Evolutionary conservation across 2,113 vertebrate species (phyloP), one percentile per base, ranked within the genome.

Genomic region (Lamprotornis superbus): DNA sequence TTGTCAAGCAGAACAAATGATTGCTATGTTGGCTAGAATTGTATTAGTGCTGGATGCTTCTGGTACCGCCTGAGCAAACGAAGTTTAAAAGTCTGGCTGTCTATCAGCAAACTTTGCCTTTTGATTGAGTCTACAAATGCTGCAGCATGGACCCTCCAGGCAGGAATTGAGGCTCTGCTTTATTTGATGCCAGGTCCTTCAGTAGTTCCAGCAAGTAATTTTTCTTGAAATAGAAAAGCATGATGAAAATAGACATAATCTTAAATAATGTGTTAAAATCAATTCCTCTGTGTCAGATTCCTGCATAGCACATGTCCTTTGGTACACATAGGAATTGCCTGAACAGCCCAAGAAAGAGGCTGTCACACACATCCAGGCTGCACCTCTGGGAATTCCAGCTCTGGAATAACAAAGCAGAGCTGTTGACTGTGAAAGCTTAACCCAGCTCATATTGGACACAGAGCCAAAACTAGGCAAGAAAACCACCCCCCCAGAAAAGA

Each of bases 1-100:
- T 95, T 96, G 88, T 88, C 74, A 82, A 78, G 73, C 76, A 89
- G 86, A 92, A 94, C 92, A 95, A 97, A 93, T 79, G 69, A 65
- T 75, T 96, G 71, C 83, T 64, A 22, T 67, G 61, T 87, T 95
- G 87, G 75, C 80, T 92, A 44, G 83, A 95, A 90, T 60, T 71
- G 56, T 75, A 20, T 95, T 95, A 90, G 55, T 35, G 25, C 80
- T 90, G 88, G 90, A 84, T 92, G 79, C 40, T 95, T 95, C 94
- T 96, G 56, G 80, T 95, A 35, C 61, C 90, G 88, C 46, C 80
- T 44, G 37, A 90, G 83, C 69, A 96, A 95, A 94, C 2, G 2
- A 88, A 88, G 76, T 95, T 92, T 88, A 31, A 39, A 95, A 71
- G 73, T 70, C 94, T 92, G 92, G 9, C 71, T 82, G 70, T 40